Conservation (phyloP, 2,113 vertebrate species). For the Willisornis vidua region DNA sequence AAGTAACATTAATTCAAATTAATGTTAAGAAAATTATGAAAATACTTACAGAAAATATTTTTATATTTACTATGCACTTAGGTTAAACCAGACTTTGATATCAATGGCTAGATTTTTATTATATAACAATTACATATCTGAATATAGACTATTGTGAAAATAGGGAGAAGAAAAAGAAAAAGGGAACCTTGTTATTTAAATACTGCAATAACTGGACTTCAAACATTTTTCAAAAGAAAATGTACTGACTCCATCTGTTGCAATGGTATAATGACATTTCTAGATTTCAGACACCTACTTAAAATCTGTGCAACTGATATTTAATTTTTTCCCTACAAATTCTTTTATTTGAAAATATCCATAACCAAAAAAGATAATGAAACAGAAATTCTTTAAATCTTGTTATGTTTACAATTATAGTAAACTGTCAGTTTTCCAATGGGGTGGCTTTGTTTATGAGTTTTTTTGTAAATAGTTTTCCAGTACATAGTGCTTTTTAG, state of each 20-base stretch:
- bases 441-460: neutral
- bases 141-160: neutral
- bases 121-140: neutral
- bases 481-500: neutral
- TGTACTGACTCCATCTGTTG: constrained; percentile 38
- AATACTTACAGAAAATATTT: neutral
- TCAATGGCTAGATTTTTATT: neutral
- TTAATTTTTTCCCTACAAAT: neutral
- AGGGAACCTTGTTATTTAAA: constrained; percentile 4
- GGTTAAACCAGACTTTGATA: neutral
- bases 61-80: neutral
- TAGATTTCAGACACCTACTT: constrained; percentile 70
- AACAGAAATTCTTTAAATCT: neutral
- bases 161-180: neutral
- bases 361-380: neutral
- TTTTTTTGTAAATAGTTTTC: neutral
- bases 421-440: neutral
- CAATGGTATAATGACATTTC: constrained; percentile 10
- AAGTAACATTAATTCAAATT: neutral
- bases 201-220: neutral
- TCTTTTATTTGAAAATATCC: neutral
- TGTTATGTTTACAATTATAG: neutral
- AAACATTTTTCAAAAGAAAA: constrained; percentile 14
- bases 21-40: neutral
- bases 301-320: constrained; percentile 57